Evolutionary conservation across 2,888 invertebrate species (phyloP), one percentile per base, ranked within the genome.

Genomic region (Drosophila buzzatii): DNA sequence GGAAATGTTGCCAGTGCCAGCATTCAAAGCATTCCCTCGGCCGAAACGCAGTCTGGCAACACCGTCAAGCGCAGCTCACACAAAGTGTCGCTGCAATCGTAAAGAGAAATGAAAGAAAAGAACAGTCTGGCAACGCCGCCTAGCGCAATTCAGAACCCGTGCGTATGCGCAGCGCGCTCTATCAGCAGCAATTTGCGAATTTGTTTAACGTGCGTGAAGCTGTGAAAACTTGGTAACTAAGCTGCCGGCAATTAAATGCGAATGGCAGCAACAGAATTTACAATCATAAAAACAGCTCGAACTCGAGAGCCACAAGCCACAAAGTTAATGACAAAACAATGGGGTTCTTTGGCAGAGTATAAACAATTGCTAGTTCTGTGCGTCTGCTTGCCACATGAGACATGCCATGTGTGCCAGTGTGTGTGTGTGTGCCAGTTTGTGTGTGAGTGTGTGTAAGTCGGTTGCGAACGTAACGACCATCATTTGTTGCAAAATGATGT

Each of bases 401-500:
- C 81, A 64, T 47, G 35, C 45, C 39, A 58, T 57, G 41, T 20
- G 16, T 20, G 58, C 37, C 27, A 4, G 37, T 41, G n/a, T 41
- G 45, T 23, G 57, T 12, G 37, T 51, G 44, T 42, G 56, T 39
- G 23, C 3, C 23, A 23, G 59, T 18, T 14, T 8, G 56, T 42
- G 37, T 4, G 31, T n/a, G 53, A 31, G 33, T 44, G 44, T 16
- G 62, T 65, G 63, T 42, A 7, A 18, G 65, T 64, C 57, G 73
- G 74, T 68, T 75, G 65, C 49, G 60, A 73, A 68, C 81, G 87
- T 90, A 89, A 89, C 86, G 89, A 90, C 90, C 86, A 88, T 90
- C 89, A 89, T 89, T 89, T 90, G 89, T 90, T 90, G 86, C 91
- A 85, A 89, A 89, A 89, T 89, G 90, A 89, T 88, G 90, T 89